These are phyloP conservation scores for Ataeniobius toweri DNA, from an alignment of 2,797 vertebrate genomes.

Conservation along the genomic window DNA sequence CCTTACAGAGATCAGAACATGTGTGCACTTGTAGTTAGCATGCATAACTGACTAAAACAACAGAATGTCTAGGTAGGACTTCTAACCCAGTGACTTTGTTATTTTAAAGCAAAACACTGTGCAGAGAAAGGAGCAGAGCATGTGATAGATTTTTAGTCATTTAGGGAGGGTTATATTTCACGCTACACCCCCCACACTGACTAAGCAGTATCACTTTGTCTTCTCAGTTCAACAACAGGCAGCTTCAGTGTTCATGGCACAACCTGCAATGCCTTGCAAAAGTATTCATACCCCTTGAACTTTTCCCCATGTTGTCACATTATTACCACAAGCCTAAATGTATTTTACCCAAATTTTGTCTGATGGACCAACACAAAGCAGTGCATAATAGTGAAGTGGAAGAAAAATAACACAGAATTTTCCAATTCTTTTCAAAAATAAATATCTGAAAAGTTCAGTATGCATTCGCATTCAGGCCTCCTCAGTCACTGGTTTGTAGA, in stretches of 20 bases:
- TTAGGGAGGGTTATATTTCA: constrained; percentile 33
- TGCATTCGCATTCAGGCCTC: background rate
- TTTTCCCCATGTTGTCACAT: background rate
- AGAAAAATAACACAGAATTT: background rate
- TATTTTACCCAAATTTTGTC: background rate
- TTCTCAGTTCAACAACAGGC: constrained; percentile 6
- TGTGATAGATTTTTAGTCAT: constrained; percentile 32
- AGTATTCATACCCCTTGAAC: background rate
- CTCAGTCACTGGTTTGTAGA: background rate
- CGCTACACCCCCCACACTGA: constrained; percentile 12
- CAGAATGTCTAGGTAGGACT: background rate
- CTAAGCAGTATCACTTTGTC: constrained; percentile 32
- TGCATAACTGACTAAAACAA: background rate
- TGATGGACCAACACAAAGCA: background rate
- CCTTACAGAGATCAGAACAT: background rate
- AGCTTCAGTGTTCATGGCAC: background rate
- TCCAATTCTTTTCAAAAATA: background rate
- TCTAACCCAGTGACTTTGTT: constrained; percentile 37
- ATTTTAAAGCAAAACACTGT: constrained; percentile 10
- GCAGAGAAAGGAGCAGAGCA: constrained; percentile 15
- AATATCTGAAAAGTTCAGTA: background rate
- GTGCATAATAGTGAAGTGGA: background rate
- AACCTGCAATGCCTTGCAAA: background rate
- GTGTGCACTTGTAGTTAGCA: background rate
- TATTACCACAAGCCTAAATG: background rate